Conservation (phyloP, 1,140 invertebrate species). For the Manduca sexta region DNA sequence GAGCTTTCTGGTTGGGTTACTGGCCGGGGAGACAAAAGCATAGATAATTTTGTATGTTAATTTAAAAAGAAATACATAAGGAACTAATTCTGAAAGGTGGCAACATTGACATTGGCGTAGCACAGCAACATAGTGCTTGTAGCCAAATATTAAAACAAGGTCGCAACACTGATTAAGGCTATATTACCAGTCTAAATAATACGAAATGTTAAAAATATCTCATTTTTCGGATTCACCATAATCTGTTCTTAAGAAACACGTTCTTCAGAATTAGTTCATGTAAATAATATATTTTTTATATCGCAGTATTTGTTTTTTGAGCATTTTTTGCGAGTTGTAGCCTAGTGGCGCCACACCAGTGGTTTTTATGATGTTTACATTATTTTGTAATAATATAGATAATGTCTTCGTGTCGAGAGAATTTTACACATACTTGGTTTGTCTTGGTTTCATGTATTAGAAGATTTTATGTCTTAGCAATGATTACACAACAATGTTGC, state of each 20-base stretch:
- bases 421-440: background rate
- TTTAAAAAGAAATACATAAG: conserved; percentile 18
- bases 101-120: too few relatives aligned
- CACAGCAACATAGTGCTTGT: too few relatives aligned
- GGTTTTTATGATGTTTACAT: conserved; percentile 30
- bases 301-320: conserved; percentile 39
- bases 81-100: too few relatives aligned
- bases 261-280: too few relatives aligned
- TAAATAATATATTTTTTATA: conserved; percentile 33
- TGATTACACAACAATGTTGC: too few relatives aligned
- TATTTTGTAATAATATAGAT: background rate
- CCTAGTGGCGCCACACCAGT: conserved; percentile 23
- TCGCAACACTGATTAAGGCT: too few relatives aligned
- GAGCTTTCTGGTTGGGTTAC: conserved; percentile 2
- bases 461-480: too few relatives aligned
- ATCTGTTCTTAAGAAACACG: conserved; percentile 22
- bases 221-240: too few relatives aligned
- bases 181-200: too few relatives aligned
- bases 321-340: conserved; percentile 45
- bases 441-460: too few relatives aligned
- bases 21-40: conserved; percentile 1
- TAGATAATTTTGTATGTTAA: conserved; percentile 16
- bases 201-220: too few relatives aligned
- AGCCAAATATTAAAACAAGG: background rate
- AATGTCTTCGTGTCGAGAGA: background rate